phyloP scores from a whole-genome alignment of 2,113 vertebrate genomes.

The Callithrix jacchus region DNA sequence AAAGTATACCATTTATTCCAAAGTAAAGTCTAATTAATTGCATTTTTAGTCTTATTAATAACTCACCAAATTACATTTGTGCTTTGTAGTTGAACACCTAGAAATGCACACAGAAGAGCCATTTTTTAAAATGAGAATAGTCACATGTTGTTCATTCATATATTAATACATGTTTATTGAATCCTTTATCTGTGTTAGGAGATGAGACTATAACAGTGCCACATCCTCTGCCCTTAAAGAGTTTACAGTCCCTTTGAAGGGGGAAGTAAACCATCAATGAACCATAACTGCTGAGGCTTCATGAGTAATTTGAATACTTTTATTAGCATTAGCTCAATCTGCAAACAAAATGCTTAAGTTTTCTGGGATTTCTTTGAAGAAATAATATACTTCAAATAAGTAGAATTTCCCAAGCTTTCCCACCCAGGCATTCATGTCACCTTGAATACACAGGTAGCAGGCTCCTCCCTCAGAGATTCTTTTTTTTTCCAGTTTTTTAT shows the following conservation, averaged over 20 bases:
- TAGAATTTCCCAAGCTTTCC: background rate
- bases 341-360: background rate
- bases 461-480: background rate
- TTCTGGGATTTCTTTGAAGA: background rate
- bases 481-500: no score
- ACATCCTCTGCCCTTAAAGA: background rate
- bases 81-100: background rate
- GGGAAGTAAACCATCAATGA: background rate
- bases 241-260: background rate
- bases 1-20: background rate
- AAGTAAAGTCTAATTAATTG: background rate
- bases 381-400: background rate
- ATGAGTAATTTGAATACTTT: background rate
- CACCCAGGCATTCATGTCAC: background rate
- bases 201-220: background rate
- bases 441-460: background rate
- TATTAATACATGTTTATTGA: background rate
- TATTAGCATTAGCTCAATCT: background rate
- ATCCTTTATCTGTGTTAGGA: background rate
- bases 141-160: background rate
- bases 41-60: background rate
- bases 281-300: background rate
- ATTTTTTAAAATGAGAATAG: background rate
- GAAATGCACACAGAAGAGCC: background rate
- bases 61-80: background rate